Base-by-base conservation (phyloP, 2,113 vertebrate genomes). In the Myiopsitta monachus region DNA sequence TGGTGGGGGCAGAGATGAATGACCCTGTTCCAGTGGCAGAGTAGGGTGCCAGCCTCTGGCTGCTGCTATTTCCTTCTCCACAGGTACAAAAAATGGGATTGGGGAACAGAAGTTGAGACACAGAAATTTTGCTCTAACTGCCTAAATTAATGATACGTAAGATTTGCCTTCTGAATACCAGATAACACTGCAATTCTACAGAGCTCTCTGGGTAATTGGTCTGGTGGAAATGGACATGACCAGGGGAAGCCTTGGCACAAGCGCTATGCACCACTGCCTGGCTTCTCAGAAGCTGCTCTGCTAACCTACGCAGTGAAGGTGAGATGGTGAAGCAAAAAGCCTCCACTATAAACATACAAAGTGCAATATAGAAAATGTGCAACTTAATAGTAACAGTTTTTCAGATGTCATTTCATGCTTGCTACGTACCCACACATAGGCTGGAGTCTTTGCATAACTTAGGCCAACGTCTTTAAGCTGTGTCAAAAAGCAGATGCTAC, bases 401-500 rank as follows among this genome's bases (percentile, higher is more conserved):
- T 94, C 80, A 81, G 57, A 72, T 75, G 47, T 51, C 57, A 61
- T 68, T 84, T 92, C 77, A 70, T 66, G 43, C 43, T 80, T 74
- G 67, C 38, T 82, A 57, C 2, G 6, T 67, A 83, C 36, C 36
- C 79, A 93, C 72, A 88, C 46, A 39, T 3, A 70, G 75, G 54
- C 52, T 59, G 70, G 41, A 80, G 57, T 38, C 76, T 97, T 64
- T 66, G 61, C 66, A 83, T 81, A 87, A 84, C 74, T 96, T 88
- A 79, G 83, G 83, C 83, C 90, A 86, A 57, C 4, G 12, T 79
- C 91, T 95, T 36, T 39, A 94, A 88, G 41, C 38, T 94, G 80
- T 90, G 73, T 67, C 80, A 94, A 94, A 91, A 88, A 88, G 64
- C 90, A 93, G 88, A 93, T 57, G 68, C 64, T 92, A 14, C 51